Percentiles rank a stretch among this genome's conserved stretches.
Conservation (phyloP, 2,888 invertebrate species). For the Tricholauxania praeusta region DNA sequence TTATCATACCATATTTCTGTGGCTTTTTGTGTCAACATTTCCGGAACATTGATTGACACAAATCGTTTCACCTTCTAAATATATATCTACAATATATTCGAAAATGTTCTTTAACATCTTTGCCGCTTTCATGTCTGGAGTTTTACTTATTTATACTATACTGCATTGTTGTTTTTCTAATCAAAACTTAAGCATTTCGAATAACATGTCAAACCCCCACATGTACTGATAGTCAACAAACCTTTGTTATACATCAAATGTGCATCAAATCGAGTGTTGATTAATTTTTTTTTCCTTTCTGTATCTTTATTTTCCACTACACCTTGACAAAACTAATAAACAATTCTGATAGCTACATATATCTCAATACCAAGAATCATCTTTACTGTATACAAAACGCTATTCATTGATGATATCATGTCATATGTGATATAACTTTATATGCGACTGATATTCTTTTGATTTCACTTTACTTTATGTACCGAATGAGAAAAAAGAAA, state of each 20-base stretch:
- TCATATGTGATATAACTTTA: too few relatives aligned
- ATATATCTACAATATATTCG: too few relatives aligned
- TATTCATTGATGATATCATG: background rate
- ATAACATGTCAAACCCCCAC: too few relatives aligned
- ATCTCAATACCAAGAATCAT: background rate
- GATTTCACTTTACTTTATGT: background rate
- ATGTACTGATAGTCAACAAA: too few relatives aligned
- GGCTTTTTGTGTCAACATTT: too few relatives aligned
- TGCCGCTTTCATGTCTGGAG: background rate
- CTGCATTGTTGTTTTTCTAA: slow-evolving; percentile 6
- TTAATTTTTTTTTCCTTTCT: background rate
- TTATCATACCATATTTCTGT: too few relatives aligned
- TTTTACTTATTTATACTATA: slow-evolving; percentile 9
- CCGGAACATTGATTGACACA: too few relatives aligned
- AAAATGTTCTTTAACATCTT: background rate
- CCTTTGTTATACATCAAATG: slow-evolving; percentile 24
- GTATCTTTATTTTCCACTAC: too few relatives aligned
- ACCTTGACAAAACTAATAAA: too few relatives aligned
- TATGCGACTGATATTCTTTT: slow-evolving; percentile 13
- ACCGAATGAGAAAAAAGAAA: background rate
- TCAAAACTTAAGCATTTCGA: slow-evolving; percentile 17
- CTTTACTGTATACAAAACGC: too few relatives aligned
- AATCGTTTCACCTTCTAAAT: too few relatives aligned
- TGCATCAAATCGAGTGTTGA: slow-evolving; percentile 33
- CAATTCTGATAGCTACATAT: background rate